Evolutionary conservation across 2,113 vertebrate genomes (phyloP), one percentile per base, ranked within the genome.

Genomic region (Bubo blakistoni): DNA sequence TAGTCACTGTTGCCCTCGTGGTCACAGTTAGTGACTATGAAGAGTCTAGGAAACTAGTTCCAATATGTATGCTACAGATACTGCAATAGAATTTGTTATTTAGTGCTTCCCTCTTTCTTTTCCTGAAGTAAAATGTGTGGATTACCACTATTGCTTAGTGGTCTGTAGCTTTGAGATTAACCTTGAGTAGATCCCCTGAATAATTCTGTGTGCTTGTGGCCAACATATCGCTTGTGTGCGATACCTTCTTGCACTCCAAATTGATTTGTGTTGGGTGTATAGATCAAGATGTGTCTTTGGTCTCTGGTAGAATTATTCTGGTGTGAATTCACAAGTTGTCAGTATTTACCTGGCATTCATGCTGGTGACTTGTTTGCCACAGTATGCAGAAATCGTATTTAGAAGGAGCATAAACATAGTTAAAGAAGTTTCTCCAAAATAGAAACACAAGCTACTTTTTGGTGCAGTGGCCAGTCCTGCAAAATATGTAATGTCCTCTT

Each of bases 191-290:
- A n/a, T 29, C 13, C 44, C 51, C 32, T 54, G 73, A 42, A 10
- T 36, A 30, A 54, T 44, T 78, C 40, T 32, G 17, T n/a, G 51
- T 9, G 58, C 59, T 32, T 40, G 42, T 58, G 71, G 66, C 69
- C 54, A 46, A 12, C 4, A 1, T 34, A 7, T 6, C 1, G 0
- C 30, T 42, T 22, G 22, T 10, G 3, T 7, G 12, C 32, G 18
- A 4, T 17, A n/a, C 8, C 24, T 72, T 55, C 38, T 46, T 13
- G 42, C 18, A 2, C 26, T 62, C 11, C 13, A 8, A 3, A 10
- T 27, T n/a, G 76, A 6, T 55, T 52, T 38, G 4, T 18, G 7
- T 4, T 46, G 25, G 11, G 20, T 77, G 14, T 26, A 2, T n/a
- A 13, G 59, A 11, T 17, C 22, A 17, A 83, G 77, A 9, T 74